Evolutionary conservation across 2,113 vertebrate genomes (phyloP), one percentile per base, ranked within the genome.

Genomic region (Festucalex cinctus): DNA sequence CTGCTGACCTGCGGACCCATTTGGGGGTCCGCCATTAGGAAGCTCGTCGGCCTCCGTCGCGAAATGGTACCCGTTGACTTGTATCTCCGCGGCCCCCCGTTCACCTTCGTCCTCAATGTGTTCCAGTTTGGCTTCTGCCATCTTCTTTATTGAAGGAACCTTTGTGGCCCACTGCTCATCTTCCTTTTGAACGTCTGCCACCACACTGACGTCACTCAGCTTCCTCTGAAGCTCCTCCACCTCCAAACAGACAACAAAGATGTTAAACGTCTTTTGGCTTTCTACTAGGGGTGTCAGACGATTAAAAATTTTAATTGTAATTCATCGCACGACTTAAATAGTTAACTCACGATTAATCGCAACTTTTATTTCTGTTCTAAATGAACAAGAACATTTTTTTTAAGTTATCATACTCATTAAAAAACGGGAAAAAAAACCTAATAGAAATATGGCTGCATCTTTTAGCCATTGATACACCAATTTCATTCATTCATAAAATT

Each of bases 201-300:
- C 32, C 35, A 41, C 0, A 24, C 36, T 75, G 12, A 9, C 63
- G 22, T 75, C 90, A 76, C 0, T 90, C 69, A 94, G 63, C 35
- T 87, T 76, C 72, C 82, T 91, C 85, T 88, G 94, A 82, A 98
- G 67, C 68, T 82, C 86, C 35, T 96, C 94, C 63, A 98, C 81
- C 88, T 98, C 92, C 26, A 61, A 28, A 35, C 17, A 49, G 12
- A 56, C 24, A 26, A 16, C 4, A 12, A 26, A 6, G 44, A 44
- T 20, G 24, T 32, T 17, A 16, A 44, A 44, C 14, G 16, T 12
- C 39, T 41, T 41, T 41, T 12, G 39, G 39, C 28, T 2, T 32
- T 32, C 28, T 32, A 4, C 28, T n/a, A n/a, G n/a, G n/a, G n/a
- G n/a, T n/a, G n/a, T n/a, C n/a, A n/a, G 37, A 39, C 37, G 36